Percentiles rank a stretch among this genome's conserved stretches.
These are phyloP conservation scores for Paramormyrops kingsleyae DNA, from an alignment of 2,113 vertebrate genomes.

Conservation along the genomic window DNA sequence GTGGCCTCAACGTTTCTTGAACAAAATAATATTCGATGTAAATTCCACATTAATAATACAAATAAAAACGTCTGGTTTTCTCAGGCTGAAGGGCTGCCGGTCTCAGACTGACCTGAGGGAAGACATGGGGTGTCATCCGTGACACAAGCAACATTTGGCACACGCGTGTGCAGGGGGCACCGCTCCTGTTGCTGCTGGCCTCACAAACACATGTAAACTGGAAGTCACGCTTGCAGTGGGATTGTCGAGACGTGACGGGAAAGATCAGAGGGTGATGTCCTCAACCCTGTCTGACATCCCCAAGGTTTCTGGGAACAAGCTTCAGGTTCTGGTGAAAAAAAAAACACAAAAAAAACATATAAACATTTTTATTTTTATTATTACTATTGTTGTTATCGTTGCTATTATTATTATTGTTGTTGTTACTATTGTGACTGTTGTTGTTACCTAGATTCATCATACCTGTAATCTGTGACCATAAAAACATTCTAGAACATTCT, in stretches of 20 bases:
- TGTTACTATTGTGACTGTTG: not conserved
- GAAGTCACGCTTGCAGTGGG: not conserved
- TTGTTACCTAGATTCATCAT: not conserved
- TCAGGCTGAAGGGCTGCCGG: not conserved
- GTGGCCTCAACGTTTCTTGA: not conserved
- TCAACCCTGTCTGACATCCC: not conserved
- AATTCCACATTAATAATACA: not conserved
- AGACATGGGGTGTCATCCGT: not conserved
- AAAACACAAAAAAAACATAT: not conserved
- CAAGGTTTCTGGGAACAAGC: not conserved
- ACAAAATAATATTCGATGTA: not conserved
- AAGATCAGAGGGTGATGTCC: not conserved
- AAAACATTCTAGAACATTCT: not conserved
- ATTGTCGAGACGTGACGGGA: slow-evolving; percentile 3
- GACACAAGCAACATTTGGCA: not conserved
- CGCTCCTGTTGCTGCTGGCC: not conserved
- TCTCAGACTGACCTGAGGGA: not conserved
- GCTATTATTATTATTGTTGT: not conserved
- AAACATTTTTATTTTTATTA: not conserved
- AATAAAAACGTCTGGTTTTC: not conserved
- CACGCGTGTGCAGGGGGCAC: not conserved
- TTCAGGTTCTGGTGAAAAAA: not conserved
- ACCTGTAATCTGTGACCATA: not conserved
- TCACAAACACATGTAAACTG: slow-evolving; percentile 1
- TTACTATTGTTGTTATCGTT: not conserved